Evolutionary conservation across 2,113 vertebrate species (phyloP).

Genomic region (Gnathonemus echidnorhynchus): DNA sequence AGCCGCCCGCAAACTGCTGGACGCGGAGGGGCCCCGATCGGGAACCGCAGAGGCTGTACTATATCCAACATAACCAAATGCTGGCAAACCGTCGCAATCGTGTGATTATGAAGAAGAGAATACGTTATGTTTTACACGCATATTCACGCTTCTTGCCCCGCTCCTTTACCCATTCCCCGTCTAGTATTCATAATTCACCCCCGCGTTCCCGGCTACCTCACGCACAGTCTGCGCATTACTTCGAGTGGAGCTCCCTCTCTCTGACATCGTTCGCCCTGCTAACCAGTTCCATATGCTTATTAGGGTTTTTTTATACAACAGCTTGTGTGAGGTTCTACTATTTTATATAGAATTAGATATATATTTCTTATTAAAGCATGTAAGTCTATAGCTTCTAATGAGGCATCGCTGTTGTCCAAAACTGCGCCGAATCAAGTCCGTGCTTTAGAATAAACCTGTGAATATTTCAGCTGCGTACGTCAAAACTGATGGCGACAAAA

Average conservation of each 20-base stretch:
- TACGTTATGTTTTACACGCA: too few relatives aligned
- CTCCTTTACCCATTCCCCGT: too few relatives aligned
- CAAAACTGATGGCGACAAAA: background rate
- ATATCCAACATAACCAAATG: background rate
- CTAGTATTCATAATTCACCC: background rate
- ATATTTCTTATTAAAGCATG: background rate
- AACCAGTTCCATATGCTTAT: slow-evolving; percentile 60
- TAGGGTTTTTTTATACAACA: background rate
- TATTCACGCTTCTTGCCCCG: background rate
- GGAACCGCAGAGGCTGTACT: background rate
- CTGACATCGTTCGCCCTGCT: slow-evolving; percentile 43
- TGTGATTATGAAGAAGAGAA: background rate
- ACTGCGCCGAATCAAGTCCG: background rate
- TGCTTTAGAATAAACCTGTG: background rate
- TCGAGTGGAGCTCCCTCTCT: slow-evolving; percentile 27
- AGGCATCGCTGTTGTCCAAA: background rate
- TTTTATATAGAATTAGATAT: slow-evolving; percentile 3
- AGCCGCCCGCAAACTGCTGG: background rate
- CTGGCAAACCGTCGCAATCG: background rate
- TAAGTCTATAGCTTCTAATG: background rate
- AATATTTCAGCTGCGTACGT: background rate
- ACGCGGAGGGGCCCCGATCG: background rate
- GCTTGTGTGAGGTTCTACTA: background rate
- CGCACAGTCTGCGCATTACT: slow-evolving; percentile 17
- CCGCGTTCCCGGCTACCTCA: background rate